Evolutionary conservation across 2,113 vertebrate species (phyloP), one percentile per base, ranked within the genome.

Genomic region (Lampris megalopsis): DNA sequence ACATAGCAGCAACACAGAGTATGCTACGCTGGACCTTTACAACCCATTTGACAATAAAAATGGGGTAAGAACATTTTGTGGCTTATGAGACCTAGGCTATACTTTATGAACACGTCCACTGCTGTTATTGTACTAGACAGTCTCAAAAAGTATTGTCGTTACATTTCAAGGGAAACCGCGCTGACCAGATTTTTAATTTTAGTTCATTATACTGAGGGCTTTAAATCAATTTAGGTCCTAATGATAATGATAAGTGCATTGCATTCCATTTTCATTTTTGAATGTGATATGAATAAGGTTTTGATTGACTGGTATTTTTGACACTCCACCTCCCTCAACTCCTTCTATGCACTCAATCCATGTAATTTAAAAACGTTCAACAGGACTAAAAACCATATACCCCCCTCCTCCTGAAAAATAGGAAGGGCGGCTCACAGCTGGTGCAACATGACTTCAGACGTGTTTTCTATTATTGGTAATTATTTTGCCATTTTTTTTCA

Each of bases 1-100:
- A 84, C 94, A 96, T 73, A 93, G 95, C 84, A 93, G 94, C 69
- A 94, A 81, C 66, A 82, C 94, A 0, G 95, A 94, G 43, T 96
- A 94, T 60, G 95, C 96, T 67, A 96, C 95, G 0, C 93, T 97
- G 81, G 97, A 98, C 4, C 94, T 97, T 9, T 98, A 99, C 92
- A 99, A 97, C 83, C 97, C 97, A 0, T 99, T 99, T 82, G 96
- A 98, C 77, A 95, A 79, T 71, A 79, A 88, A 1, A 76, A 82
- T 1, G 92, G 87, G 95, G 97, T 96, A 84, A 95, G 94, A 58
- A 61, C 8, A 9, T 7, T 10, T 2, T 35, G 24, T 41, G 3
- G 42, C 47, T 60, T n/a, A n/a, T 61, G 62, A 63, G 48, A 43
- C 35, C 38, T 5, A 42, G 35, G 54, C 24, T 24, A 24, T 57